Conservation (phyloP, 1,140 invertebrate species). For the Glossosoma conforme region DNA sequence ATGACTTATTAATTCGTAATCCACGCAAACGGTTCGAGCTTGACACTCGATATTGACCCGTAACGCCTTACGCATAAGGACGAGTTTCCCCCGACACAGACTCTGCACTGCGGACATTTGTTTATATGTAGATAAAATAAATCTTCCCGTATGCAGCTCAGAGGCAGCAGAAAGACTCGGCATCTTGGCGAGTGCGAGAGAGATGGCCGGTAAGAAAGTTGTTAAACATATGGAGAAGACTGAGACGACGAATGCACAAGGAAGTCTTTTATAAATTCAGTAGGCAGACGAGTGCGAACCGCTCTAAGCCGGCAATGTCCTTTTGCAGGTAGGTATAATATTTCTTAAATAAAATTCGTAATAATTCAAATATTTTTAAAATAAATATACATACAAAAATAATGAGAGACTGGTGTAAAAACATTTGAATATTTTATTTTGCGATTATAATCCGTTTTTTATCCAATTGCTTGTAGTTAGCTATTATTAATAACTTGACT, state of each 20-base stretch:
- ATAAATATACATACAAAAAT: no score
- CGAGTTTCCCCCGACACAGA: not conserved
- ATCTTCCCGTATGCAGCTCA: conserved; percentile 13
- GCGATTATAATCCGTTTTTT: no score
- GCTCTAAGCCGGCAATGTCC: not conserved
- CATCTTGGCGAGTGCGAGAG: conserved; percentile 1
- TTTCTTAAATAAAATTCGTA: no score
- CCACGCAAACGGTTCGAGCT: not conserved
- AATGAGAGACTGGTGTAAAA: no score
- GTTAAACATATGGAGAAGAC: conserved; percentile 1
- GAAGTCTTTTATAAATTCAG: conserved; percentile 9
- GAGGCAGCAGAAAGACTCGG: conserved; percentile 9
- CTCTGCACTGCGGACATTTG: not conserved
- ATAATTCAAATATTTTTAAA: no score
- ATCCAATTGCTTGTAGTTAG: no score
- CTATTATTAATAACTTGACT: no score
- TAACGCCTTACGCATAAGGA: not conserved
- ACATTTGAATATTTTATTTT: no score
- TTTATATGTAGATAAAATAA: not conserved
- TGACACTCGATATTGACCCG: not conserved
- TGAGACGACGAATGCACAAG: not conserved
- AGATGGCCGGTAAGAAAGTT: conserved; percentile 1
- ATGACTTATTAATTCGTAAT: not conserved
- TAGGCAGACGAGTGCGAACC: not conserved
- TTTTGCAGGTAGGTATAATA: not conserved